Percentiles rank a stretch among this genome's conserved stretches.
phyloP scores from a whole-genome alignment of 1,140 invertebrate genomes.

The Nasonia vitripennis region DNA sequence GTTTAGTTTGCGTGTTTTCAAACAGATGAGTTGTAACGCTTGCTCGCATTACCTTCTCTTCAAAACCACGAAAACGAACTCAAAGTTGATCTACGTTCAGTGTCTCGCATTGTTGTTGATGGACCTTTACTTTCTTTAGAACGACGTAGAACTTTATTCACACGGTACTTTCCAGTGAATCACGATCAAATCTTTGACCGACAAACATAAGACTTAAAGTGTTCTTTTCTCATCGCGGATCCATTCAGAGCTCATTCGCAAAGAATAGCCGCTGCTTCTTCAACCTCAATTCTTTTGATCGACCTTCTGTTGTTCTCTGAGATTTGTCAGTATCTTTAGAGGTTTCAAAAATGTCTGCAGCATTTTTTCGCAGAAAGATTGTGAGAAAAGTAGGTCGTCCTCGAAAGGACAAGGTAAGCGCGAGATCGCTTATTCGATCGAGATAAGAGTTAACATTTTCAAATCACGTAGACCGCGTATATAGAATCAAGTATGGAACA shows the following conservation, averaged over 20 bases:
- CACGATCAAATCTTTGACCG: background rate
- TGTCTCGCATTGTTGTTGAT: background rate
- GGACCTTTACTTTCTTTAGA: background rate
- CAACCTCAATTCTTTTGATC: background rate
- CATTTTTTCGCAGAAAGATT: background rate
- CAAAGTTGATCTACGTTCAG: slow-evolving; percentile 46
- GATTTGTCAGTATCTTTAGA: background rate
- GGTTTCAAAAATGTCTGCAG: background rate
- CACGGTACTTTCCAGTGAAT: slow-evolving; percentile 49
- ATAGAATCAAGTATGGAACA: background rate
- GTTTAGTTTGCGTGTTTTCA: slow-evolving; percentile 35
- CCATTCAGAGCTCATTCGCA: background rate
- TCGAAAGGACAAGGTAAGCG: background rate
- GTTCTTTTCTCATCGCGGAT: background rate
- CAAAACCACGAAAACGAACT: slow-evolving; percentile 15
- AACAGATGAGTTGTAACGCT: background rate
- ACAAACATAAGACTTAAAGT: background rate
- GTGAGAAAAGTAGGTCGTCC: background rate
- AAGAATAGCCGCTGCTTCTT: slow-evolving; percentile 17
- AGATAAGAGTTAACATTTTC: background rate
- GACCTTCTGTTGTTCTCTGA: background rate
- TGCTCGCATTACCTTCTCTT: background rate
- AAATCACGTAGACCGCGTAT: background rate
- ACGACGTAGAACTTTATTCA: background rate
- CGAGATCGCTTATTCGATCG: too few species aligned